A percentile compares a stretch with the other conserved stretches of the same genome.
phyloP scores from a whole-genome alignment of 2,888 invertebrate genomes.

The Portevinia maculata region DNA sequence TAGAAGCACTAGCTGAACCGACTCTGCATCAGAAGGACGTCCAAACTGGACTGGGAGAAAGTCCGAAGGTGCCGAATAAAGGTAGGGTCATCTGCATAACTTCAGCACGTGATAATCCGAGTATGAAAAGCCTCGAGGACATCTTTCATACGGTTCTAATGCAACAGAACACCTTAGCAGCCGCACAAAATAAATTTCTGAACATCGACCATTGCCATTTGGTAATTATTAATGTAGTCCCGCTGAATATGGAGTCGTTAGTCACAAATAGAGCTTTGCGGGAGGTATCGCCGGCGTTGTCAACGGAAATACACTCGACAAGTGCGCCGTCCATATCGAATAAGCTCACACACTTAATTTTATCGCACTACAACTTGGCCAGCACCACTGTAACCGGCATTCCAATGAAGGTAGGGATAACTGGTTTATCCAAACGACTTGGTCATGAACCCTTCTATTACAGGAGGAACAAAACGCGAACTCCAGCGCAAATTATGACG shows the following conservation, averaged over 20 bases:
- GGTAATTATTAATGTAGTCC: constrained; percentile 94
- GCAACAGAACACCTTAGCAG: constrained; percentile 90
- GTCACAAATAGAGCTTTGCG: constrained; percentile 89
- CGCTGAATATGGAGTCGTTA: constrained; percentile 90
- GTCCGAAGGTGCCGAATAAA: constrained; percentile 78
- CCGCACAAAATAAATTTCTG: constrained; percentile 86
- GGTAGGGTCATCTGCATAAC: constrained; percentile 96
- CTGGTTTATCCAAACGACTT: background rate
- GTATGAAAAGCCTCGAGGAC: constrained; percentile 93
- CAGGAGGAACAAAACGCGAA: constrained; percentile 98
- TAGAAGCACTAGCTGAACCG: constrained; percentile 88
- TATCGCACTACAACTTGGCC: constrained; percentile 94
- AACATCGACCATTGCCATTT: constrained; percentile 94
- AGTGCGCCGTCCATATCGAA: constrained; percentile 89
- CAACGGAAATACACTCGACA: constrained; percentile 92
- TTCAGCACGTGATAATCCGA: constrained; percentile 93
- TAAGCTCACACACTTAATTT: constrained; percentile 89
- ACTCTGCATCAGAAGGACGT: constrained; percentile 60
- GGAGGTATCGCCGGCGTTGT: constrained; percentile 89
- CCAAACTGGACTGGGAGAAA: constrained; percentile 41
- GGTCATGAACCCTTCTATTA: constrained; percentile 75
- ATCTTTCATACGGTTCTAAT: constrained; percentile 92
- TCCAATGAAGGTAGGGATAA: constrained; percentile 92
- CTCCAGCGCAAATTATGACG: constrained; percentile 99
- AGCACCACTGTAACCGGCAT: constrained; percentile 99